Evolutionary conservation across 2,888 invertebrate genomes (phyloP).

Genomic region (Cordylochernes scorpioides): DNA sequence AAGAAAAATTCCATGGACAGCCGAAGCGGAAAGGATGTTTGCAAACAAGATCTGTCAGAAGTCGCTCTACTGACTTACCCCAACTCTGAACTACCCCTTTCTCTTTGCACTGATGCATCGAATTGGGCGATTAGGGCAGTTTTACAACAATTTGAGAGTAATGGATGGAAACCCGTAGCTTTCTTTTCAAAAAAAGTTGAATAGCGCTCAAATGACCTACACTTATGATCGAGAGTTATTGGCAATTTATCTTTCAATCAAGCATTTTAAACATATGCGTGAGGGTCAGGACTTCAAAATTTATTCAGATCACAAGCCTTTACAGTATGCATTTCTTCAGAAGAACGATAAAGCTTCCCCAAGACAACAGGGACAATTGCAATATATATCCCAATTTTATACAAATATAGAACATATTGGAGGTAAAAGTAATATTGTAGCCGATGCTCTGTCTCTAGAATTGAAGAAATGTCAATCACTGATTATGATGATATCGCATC

Average conservation of each 20-base stretch:
- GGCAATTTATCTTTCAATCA: constrained; percentile 14
- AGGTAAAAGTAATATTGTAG: constrained; percentile 6
- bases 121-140: too few relatives aligned
- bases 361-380: constrained; percentile 18
- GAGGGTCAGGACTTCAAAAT: constrained; percentile 4
- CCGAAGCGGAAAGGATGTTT: too few relatives aligned
- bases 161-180: too few relatives aligned
- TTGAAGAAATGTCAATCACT: background rate
- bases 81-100: too few relatives aligned
- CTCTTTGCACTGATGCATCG: too few relatives aligned
- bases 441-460: constrained; percentile 7
- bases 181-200: constrained; percentile 7
- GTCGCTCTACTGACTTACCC: too few relatives aligned
- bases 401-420: constrained; percentile 19
- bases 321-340: constrained; percentile 13
- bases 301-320: constrained; percentile 11
- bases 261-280: constrained; percentile 14
- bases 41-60: too few relatives aligned
- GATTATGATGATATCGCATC: background rate
- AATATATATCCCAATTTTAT: constrained; percentile 18
- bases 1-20: too few relatives aligned
- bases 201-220: constrained; percentile 6
- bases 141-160: too few relatives aligned
- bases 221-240: constrained; percentile 15
- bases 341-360: constrained; percentile 15